These are phyloP conservation scores for Volucella zonaria DNA, from an alignment of 2,888 invertebrate genomes.

Conservation along the genomic window DNA sequence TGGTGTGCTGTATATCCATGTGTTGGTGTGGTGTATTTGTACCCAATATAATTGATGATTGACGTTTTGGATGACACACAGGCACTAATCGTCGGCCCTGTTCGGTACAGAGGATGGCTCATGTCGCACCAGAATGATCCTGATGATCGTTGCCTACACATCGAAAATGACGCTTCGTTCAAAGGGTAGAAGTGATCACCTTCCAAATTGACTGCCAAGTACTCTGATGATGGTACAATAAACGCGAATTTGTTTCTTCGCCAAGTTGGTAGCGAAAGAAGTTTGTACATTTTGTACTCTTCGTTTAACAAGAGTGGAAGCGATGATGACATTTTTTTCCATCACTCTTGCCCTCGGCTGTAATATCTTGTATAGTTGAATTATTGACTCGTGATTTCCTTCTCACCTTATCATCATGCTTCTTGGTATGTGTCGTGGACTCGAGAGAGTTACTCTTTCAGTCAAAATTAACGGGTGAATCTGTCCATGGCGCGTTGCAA, in stretches of 20 bases:
- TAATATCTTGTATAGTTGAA: slow-evolving; percentile 11
- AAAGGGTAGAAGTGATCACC: neutral
- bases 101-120: neutral
- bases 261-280: too few species aligned
- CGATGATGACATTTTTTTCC: slow-evolving; percentile 1
- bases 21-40: neutral
- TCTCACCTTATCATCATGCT: slow-evolving; percentile 18
- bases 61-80: neutral
- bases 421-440: slow-evolving; percentile 5
- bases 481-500: neutral
- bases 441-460: slow-evolving; percentile 6
- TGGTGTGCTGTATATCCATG: neutral
- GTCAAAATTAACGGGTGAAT: slow-evolving; percentile 9
- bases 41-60: neutral
- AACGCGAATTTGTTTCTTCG: neutral
- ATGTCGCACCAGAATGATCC: slow-evolving; percentile 2
- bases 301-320: slow-evolving; percentile 7
- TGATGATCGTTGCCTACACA: neutral
- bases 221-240: neutral
- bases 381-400: slow-evolving; percentile 19
- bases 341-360: slow-evolving; percentile 1
- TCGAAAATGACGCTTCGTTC: neutral
- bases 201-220: neutral
- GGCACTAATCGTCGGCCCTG: neutral
- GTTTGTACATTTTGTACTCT: neutral